Conservation (phyloP, 2,888 invertebrate species). For the Leptinotarsa tumamoca region DNA sequence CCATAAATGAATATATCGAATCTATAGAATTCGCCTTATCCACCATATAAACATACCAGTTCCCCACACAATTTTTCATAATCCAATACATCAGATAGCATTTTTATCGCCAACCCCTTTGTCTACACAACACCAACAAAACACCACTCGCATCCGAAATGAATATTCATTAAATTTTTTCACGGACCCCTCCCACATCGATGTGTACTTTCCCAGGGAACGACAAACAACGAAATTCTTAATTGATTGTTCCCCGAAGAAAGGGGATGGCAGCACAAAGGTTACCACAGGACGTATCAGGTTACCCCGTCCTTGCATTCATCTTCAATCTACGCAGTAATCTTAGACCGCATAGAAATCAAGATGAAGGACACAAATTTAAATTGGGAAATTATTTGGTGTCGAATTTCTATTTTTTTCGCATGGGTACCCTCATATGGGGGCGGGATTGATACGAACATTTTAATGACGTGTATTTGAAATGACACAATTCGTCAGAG, state of each 20-base stretch:
- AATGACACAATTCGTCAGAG: conserved; percentile 7
- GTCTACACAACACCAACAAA: conserved; percentile 6
- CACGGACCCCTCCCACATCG: conserved; percentile 38
- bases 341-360: conserved; percentile 26
- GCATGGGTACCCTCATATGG: conserved; percentile 25
- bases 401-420: conserved; percentile 28
- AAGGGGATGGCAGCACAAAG: conserved; percentile 33
- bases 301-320: conserved; percentile 36
- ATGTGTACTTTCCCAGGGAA: conserved; percentile 40
- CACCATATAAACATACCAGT: not conserved
- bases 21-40: too few relatives aligned
- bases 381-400: conserved; percentile 31
- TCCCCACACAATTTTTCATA: not conserved
- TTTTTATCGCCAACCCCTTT: not conserved
- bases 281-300: conserved; percentile 42
- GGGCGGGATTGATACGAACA: conserved; percentile 11
- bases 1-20: too few relatives aligned
- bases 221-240: conserved; percentile 32
- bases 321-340: conserved; percentile 25
- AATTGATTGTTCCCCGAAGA: conserved; percentile 35
- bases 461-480: conserved; percentile 21
- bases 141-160: conserved; percentile 19
- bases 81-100: conserved; percentile 9
- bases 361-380: conserved; percentile 22
- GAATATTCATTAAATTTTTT: conserved; percentile 45